Evolutionary conservation across 2,113 vertebrate genomes (phyloP).

Genomic region (Pseudopipra pipra): DNA sequence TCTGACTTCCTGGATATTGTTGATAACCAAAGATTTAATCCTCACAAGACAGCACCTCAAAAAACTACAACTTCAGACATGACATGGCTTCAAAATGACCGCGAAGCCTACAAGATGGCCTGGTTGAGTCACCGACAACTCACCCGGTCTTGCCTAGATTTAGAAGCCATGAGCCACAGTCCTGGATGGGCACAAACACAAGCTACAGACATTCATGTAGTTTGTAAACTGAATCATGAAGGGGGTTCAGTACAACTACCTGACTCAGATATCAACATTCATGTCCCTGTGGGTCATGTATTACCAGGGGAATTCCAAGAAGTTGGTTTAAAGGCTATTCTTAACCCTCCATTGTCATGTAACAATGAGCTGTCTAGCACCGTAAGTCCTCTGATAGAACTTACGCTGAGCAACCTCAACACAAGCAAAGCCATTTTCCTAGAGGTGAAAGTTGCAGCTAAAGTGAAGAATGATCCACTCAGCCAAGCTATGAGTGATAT

Average conservation of each 20-base stretch:
- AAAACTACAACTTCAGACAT: slow-evolving; percentile 77
- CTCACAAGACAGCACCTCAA: slow-evolving; percentile 29
- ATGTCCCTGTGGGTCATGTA: slow-evolving; percentile 88
- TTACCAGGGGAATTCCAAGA: slow-evolving; percentile 86
- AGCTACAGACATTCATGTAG: slow-evolving; percentile 80
- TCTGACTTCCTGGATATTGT: slow-evolving; percentile 87
- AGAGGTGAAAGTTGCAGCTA: slow-evolving; percentile 87
- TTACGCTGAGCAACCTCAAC: slow-evolving; percentile 87
- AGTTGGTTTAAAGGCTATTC: slow-evolving; percentile 84
- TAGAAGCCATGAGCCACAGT: slow-evolving; percentile 87
- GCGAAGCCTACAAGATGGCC: slow-evolving; percentile 93
- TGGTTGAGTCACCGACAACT: slow-evolving; percentile 94
- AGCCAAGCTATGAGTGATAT: slow-evolving; percentile 92
- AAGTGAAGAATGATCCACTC: slow-evolving; percentile 85
- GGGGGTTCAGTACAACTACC: slow-evolving; percentile 89
- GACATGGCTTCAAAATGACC: slow-evolving; percentile 86
- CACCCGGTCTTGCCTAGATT: slow-evolving; percentile 89
- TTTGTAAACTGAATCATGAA: slow-evolving; percentile 82
- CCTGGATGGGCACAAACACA: slow-evolving; percentile 97
- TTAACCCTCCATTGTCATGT: slow-evolving; percentile 85
- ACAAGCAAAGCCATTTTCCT: slow-evolving; percentile 81
- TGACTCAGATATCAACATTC: slow-evolving; percentile 83
- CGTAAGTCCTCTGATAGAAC: slow-evolving; percentile 88
- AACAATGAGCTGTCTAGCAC: slow-evolving; percentile 89
- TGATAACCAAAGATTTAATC: slow-evolving; percentile 65